phyloP scores from a whole-genome alignment of 2,113 vertebrate genomes.

The Eubucco bourcierii region DNA sequence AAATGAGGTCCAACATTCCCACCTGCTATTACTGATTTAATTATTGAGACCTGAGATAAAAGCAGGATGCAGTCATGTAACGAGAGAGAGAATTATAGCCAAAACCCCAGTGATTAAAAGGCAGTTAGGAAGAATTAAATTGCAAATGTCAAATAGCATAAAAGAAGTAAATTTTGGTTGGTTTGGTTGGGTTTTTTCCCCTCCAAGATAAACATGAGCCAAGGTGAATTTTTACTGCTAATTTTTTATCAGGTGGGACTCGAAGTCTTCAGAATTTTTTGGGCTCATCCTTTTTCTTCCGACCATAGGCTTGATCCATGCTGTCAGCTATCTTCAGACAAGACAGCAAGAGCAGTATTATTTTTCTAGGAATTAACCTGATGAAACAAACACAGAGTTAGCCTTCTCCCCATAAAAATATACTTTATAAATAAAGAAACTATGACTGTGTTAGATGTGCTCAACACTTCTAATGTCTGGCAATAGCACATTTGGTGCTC shows the following conservation, averaged over 20 bases:
- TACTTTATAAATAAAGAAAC: neutral
- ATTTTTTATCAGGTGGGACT: neutral
- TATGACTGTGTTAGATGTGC: fast-evolving
- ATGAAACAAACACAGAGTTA: neutral
- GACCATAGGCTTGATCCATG: neutral
- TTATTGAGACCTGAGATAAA: neutral
- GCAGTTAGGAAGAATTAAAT: neutral
- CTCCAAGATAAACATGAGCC: neutral
- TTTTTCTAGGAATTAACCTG: neutral
- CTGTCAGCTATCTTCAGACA: neutral
- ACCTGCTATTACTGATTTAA: neutral
- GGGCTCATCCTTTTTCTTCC: neutral
- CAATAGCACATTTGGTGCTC: fast-evolving
- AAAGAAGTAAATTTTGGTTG: neutral
- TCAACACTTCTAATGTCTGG: neutral
- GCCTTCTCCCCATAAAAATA: neutral
- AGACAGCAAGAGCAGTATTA: fast-evolving
- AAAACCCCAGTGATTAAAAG: neutral
- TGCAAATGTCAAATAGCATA: neutral
- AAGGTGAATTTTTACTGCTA: neutral
- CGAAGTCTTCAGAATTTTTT: neutral
- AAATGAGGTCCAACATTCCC: neutral
- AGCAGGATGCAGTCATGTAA: neutral
- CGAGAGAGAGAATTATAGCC: neutral
- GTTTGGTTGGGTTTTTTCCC: neutral